phyloP scores from a whole-genome alignment of 2,797 vertebrate genomes.

The Benthosema pterotum region DNA sequence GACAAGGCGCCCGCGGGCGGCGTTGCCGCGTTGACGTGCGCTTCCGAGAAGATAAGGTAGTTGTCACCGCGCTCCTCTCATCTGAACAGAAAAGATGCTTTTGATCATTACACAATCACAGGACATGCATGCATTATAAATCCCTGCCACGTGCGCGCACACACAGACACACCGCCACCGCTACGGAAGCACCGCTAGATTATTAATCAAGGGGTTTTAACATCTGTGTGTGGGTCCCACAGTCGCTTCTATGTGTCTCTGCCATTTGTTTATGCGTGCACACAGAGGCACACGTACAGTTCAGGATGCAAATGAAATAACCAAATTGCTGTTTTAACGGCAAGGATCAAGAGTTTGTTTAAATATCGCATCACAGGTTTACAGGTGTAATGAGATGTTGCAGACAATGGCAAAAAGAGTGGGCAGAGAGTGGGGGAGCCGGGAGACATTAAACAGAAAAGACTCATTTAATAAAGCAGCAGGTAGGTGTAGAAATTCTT shows the following conservation, averaged over 20 bases:
- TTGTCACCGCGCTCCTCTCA: slow-evolving; percentile 42
- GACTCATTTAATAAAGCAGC: too few species aligned
- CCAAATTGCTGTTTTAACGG: too few species aligned
- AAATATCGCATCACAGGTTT: too few species aligned
- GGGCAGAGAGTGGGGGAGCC: too few species aligned
- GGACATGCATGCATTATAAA: slow-evolving; percentile 57
- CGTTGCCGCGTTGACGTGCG: slow-evolving; percentile 33
- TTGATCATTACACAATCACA: slow-evolving; percentile 64
- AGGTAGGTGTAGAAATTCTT: too few species aligned
- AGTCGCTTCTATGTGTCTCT: slow-evolving; percentile 37
- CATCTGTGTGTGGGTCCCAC: slow-evolving; percentile 32
- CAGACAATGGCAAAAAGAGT: too few species aligned
- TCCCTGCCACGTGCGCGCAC: slow-evolving; percentile 23
- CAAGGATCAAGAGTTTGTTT: too few species aligned
- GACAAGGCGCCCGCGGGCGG: slow-evolving; percentile 25
- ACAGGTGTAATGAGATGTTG: too few species aligned
- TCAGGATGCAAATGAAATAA: too few species aligned
- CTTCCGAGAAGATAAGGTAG: slow-evolving; percentile 50
- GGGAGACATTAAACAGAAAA: too few species aligned
- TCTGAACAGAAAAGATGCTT: slow-evolving; percentile 30
- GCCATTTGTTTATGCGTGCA: slow-evolving; percentile 5
- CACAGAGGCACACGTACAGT: neutral
- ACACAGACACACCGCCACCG: too few species aligned
- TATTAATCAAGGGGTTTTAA: slow-evolving; percentile 58
- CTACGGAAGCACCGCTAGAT: slow-evolving; percentile 33